A percentile compares a stretch with the other conserved stretches of the same genome.
Evolutionary conservation across 2,113 vertebrate genomes (phyloP).

Genomic region (Mionectes macconnelli): DNA sequence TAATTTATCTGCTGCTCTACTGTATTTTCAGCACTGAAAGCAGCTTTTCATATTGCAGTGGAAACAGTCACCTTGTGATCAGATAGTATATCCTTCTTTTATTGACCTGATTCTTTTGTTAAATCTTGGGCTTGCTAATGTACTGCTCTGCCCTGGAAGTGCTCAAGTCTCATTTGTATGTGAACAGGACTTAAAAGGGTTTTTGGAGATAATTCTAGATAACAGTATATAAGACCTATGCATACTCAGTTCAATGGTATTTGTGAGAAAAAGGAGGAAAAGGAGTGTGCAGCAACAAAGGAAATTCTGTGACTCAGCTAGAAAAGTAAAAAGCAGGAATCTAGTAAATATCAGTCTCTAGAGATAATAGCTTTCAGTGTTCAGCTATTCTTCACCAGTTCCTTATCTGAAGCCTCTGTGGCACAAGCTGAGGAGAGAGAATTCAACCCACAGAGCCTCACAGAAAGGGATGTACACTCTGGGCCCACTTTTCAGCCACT

Average conservation of each 20-base stretch:
- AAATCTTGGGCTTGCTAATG: not conserved
- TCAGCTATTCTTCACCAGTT: slow-evolving; percentile 1
- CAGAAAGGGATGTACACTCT: not conserved
- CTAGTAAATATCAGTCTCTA: slow-evolving; percentile 40
- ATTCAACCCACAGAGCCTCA: not conserved
- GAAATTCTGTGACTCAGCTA: slow-evolving; percentile 27
- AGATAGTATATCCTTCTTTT: not conserved
- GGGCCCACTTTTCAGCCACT: not conserved
- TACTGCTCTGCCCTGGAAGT: not conserved
- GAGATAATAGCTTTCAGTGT: not conserved
- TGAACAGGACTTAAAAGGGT: not conserved
- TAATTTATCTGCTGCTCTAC: not conserved
- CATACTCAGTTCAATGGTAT: not conserved
- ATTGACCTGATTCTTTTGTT: not conserved
- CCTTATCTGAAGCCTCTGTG: slow-evolving; percentile 25
- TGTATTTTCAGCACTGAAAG: not conserved
- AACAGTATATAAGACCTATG: not conserved
- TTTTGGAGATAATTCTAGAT: not conserved
- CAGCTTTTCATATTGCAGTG: not conserved
- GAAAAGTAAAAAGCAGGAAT: slow-evolving; percentile 27
- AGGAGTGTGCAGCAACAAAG: not conserved
- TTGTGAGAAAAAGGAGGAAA: not conserved
- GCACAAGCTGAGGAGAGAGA: not conserved
- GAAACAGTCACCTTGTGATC: not conserved
- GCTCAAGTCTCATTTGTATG: not conserved